These are phyloP conservation scores for Cyphomyrus plagiostoma DNA, from an alignment of 2,113 vertebrate genomes.

Conservation along the genomic window DNA sequence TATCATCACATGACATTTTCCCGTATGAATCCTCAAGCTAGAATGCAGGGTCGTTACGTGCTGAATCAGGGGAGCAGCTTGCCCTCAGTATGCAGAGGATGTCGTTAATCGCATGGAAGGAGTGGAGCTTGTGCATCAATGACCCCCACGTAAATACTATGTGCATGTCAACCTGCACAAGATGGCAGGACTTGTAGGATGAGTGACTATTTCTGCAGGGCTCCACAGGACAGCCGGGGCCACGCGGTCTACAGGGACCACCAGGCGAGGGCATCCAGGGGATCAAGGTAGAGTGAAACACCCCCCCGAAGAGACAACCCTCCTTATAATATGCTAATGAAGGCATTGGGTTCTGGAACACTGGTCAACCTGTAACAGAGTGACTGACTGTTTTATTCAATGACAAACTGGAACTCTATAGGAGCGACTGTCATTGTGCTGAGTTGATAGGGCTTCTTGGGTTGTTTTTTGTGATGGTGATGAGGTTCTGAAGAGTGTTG, in stretches of 20 bases:
- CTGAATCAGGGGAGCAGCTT: background rate
- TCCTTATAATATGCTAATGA: background rate
- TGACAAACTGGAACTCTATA: background rate
- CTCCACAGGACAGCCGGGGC: slow-evolving; percentile 57
- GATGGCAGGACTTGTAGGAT: background rate
- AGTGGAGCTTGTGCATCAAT: too few species aligned
- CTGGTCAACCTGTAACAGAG: background rate
- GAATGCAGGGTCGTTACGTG: background rate
- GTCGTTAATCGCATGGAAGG: background rate
- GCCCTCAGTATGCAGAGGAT: background rate
- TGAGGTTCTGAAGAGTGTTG: background rate
- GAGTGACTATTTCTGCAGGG: slow-evolving; percentile 53
- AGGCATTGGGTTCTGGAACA: background rate
- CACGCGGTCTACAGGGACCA: slow-evolving; percentile 57
- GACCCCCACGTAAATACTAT: too few species aligned
- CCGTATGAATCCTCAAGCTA: background rate
- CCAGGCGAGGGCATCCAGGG: slow-evolving; percentile 70
- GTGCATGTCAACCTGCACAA: background rate
- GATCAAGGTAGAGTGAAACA: slow-evolving; percentile 62
- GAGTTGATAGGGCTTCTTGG: background rate
- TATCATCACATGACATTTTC: background rate
- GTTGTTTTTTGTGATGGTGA: background rate
- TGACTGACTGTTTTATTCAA: background rate
- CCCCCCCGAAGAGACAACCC: background rate
- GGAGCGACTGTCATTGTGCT: background rate